Base-by-base conservation (phyloP, 1,140 invertebrate genomes). In the Drosophila insularis region DNA sequence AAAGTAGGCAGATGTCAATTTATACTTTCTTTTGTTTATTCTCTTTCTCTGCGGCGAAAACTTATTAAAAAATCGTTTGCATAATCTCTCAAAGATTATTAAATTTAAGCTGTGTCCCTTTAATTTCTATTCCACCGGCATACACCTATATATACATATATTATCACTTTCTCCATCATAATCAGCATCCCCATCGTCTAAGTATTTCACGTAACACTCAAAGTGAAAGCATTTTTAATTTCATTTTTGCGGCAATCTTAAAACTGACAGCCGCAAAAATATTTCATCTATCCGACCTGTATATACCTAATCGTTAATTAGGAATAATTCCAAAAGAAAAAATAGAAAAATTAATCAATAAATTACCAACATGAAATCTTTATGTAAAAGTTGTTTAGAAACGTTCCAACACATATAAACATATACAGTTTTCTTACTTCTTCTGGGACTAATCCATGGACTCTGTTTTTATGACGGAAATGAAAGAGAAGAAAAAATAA, bases 221-320 rank as follows among this genome's bases (percentile, higher is more conserved):
- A 70, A 65, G 55, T 81, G 68, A 80, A 82, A 87, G 82, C 82
- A 73, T 80, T 87, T 86, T 87, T 89, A 89, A 89, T 89, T 82
- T 80, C 58, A 63, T 81, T 79, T 87, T 27, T 69, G 39, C 43
- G 39, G 23, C 54, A 32, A 32, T 50, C 43, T 50, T 11, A 50
- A 10, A 50, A 50, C 43, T 50, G 43, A 50, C 43, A 50, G 43
- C 8, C 11, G 6, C 43, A 14, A 50, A 21, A 21, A 50, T 11
- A 17, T 11, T 10, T 3, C 2, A 21, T 10, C 10, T 50, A 50
- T 21, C 5, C 43, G 43, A 50, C 43, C 19, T 11, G 6, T 3
- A 50, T 14, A 50, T 50, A 50, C 43, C 27, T 5, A 27, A 5
- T 21, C 13, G 17, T 50, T 50, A 50, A 21, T 21, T 21, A 13